phyloP scores from a whole-genome alignment of 2,888 invertebrate genomes.

The Carcina quercana region DNA sequence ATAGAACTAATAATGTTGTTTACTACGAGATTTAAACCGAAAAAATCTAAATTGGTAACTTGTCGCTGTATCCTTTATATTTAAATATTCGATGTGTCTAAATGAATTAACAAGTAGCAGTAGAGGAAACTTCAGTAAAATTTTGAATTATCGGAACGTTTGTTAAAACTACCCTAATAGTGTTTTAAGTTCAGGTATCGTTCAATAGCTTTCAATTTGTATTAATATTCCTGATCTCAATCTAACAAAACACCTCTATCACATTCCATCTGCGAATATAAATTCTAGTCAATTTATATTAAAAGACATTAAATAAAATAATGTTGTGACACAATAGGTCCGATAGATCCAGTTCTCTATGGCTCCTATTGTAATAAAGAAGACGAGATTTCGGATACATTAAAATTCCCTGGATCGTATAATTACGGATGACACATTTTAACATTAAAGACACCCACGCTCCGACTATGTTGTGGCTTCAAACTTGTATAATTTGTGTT shows the following conservation, averaged over 20 bases:
- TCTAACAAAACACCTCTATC: constrained; percentile 17
- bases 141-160: too few relatives aligned
- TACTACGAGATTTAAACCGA: too few relatives aligned
- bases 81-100: too few relatives aligned
- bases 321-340: constrained; percentile 50
- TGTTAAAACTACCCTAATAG: too few relatives aligned
- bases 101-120: too few relatives aligned
- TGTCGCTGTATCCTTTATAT: too few relatives aligned
- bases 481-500: constrained; percentile 74
- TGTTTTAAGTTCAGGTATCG: too few relatives aligned
- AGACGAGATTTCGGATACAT: constrained; percentile 67
- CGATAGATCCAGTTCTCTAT: constrained; percentile 53
- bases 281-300: constrained; percentile 8
- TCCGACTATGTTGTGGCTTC: constrained; percentile 64
- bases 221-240: too few relatives aligned
- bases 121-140: too few relatives aligned
- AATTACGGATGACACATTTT: constrained; percentile 73
- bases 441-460: constrained; percentile 70
- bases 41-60: too few relatives aligned
- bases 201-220: too few relatives aligned
- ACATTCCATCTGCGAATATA: constrained; percentile 18
- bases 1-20: too few relatives aligned
- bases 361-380: constrained; percentile 66
- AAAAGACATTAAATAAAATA: constrained; percentile 42
- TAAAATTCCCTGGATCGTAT: constrained; percentile 69